A percentile compares a stretch with the other conserved stretches of the same genome.
phyloP scores from a whole-genome alignment of 2,888 invertebrate genomes.

The Linyphia triangularis region DNA sequence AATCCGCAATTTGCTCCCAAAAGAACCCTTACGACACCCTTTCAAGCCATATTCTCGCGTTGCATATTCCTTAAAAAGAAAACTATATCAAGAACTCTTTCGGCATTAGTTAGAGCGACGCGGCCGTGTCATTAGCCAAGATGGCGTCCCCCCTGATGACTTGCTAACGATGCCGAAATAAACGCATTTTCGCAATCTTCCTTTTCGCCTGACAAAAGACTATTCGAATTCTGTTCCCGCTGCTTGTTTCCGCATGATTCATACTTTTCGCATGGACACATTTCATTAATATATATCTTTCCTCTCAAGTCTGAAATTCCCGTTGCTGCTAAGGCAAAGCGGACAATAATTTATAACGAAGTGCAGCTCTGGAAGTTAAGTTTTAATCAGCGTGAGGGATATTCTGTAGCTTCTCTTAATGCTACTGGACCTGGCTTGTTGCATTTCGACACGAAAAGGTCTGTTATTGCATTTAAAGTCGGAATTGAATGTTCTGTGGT shows the following conservation, averaged over 20 bases:
- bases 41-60: neutral
- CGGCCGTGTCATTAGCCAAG: slow-evolving; percentile 37
- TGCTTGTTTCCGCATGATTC: slow-evolving; percentile 6
- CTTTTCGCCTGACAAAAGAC: slow-evolving; percentile 45
- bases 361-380: slow-evolving; percentile 1
- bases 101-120: slow-evolving; percentile 16
- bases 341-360: slow-evolving; percentile 43
- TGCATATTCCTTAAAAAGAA: neutral
- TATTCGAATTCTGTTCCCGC: neutral
- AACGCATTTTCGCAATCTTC: slow-evolving; percentile 41
- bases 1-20: too few relatives aligned
- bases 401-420: neutral
- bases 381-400: slow-evolving; percentile 31
- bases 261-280: neutral
- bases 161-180: slow-evolving; percentile 52
- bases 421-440: neutral
- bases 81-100: neutral
- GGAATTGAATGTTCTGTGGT: neutral
- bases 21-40: neutral
- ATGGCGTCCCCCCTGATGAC: slow-evolving; percentile 17
- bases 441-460: neutral
- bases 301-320: neutral
- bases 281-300: slow-evolving; percentile 43
- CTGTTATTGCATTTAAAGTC: neutral
- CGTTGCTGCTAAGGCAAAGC: neutral